Conservation (phyloP, 2,888 invertebrate genomes). For the Drosophila mimica region DNA sequence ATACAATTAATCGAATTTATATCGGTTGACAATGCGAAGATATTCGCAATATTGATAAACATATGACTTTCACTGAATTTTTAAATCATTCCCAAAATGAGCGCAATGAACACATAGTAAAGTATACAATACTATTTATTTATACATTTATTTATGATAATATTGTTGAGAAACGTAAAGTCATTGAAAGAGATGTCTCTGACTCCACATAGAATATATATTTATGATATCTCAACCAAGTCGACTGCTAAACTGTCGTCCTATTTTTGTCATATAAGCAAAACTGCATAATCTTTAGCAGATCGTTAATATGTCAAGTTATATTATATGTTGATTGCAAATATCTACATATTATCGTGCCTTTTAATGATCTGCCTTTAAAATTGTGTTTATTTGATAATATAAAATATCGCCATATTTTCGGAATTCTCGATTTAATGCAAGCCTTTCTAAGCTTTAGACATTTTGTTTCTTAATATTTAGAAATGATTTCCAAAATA, state of each 20-base stretch:
- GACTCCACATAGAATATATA: neutral
- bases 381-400: neutral
- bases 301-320: neutral
- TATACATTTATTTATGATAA: neutral
- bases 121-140: neutral
- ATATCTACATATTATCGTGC: neutral
- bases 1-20: slow-evolving; percentile 5
- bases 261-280: neutral
- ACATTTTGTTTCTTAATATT: neutral
- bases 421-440: neutral
- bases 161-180: neutral
- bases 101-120: neutral
- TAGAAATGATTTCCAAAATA: neutral
- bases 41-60: slow-evolving; percentile 4
- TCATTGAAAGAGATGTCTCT: neutral
- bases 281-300: neutral
- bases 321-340: neutral
- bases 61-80: slow-evolving; percentile 18
- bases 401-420: neutral
- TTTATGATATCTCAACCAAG: neutral
- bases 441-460: neutral
- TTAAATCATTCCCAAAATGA: neutral
- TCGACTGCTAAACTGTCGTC: neutral
- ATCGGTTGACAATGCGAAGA: neutral
- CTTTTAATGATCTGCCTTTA: neutral